phyloP scores from a whole-genome alignment of 2,888 invertebrate species.

The Cerceris rybyensis region DNA sequence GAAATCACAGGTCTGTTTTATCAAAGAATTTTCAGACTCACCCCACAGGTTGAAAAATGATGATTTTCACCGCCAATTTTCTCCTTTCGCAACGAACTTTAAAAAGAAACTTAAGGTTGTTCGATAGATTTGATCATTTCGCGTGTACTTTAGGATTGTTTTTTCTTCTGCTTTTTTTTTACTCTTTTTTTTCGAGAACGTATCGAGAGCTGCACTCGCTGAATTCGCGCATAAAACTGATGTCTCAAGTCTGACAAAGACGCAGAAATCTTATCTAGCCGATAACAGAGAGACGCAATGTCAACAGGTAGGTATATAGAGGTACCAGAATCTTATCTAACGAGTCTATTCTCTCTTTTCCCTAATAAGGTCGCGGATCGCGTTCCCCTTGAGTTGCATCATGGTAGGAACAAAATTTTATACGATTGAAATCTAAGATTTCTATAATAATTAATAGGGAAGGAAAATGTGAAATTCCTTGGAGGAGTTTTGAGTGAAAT shows the following conservation, averaged over 20 bases:
- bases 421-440: neutral
- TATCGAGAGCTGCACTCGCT: slow-evolving; percentile 50
- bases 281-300: slow-evolving; percentile 71
- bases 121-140: neutral
- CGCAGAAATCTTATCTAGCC: slow-evolving; percentile 72
- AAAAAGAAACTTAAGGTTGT: neutral
- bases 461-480: too few relatives aligned
- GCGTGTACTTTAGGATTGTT: too few relatives aligned
- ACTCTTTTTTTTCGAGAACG: slow-evolving; percentile 6
- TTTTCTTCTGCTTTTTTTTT: neutral
- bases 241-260: slow-evolving; percentile 65
- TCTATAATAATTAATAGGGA: too few relatives aligned
- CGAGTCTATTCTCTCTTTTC: slow-evolving; percentile 56
- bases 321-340: slow-evolving; percentile 60
- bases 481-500: too few relatives aligned
- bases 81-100: neutral
- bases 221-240: slow-evolving; percentile 65
- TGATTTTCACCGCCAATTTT: neutral
- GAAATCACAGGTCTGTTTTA: neutral
- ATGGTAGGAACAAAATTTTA: neutral
- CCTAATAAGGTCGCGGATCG: slow-evolving; percentile 44
- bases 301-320: slow-evolving; percentile 67
- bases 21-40: slow-evolving; percentile 41
- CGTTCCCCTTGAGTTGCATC: slow-evolving; percentile 3
- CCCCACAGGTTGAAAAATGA: slow-evolving; percentile 48